Evolutionary conservation across 1,140 invertebrate species (phyloP).

Genomic region (Pseudomyrmex pallidus): DNA sequence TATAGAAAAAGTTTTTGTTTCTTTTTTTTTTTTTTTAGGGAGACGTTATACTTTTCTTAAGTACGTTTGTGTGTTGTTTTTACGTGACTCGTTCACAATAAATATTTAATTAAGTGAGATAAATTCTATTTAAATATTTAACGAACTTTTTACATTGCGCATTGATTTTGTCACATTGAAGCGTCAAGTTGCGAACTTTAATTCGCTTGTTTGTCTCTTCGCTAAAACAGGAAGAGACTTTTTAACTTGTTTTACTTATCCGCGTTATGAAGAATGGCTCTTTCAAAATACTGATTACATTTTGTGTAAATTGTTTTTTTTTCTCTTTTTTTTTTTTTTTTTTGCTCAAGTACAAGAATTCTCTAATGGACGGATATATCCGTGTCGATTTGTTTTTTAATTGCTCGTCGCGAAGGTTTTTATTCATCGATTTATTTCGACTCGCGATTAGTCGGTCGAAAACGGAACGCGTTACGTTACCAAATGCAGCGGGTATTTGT

Average conservation of each 20-base stretch:
- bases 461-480: slow-evolving; percentile 4
- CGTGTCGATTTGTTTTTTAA: slow-evolving; percentile 45
- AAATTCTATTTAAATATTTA: background rate
- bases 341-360: slow-evolving; percentile 3
- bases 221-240: background rate
- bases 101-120: background rate
- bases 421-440: slow-evolving; percentile 33
- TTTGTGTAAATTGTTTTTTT: too few relatives aligned
- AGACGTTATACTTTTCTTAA: too few relatives aligned
- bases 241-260: background rate
- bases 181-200: too few relatives aligned
- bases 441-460: slow-evolving; percentile 17
- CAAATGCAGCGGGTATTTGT: background rate
- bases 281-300: slow-evolving; percentile 11
- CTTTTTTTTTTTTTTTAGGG: too few relatives aligned
- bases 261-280: too few relatives aligned
- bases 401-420: background rate
- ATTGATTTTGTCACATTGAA: slow-evolving; percentile 8
- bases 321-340: too few relatives aligned
- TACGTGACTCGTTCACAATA: background rate
- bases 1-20: too few relatives aligned
- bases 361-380: slow-evolving; percentile 70
- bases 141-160: background rate
- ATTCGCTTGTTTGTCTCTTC: too few relatives aligned
- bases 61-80: background rate